Conservation (phyloP, 2,888 invertebrate species). For the Parelbella ahira region DNA sequence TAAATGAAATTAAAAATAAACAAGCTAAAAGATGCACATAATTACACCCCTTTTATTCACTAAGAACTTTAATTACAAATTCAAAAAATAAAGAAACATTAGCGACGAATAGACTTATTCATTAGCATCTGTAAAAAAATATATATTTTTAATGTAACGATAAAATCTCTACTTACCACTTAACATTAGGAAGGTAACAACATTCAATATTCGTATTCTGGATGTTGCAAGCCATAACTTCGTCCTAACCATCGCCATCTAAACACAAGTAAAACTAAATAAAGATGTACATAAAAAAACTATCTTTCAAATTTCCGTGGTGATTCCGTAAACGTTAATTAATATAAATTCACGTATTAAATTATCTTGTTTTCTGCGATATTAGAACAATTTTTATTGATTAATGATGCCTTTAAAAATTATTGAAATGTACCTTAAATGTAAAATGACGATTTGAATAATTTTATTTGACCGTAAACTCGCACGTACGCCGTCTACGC, state of each 20-base stretch:
- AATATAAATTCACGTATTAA: too few species aligned
- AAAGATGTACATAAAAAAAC: constrained; percentile 1
- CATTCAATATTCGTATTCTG: constrained; percentile 41
- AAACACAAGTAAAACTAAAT: constrained; percentile 31
- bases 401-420: neutral
- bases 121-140: neutral
- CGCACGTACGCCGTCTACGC: constrained; percentile 31
- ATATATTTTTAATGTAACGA: too few species aligned
- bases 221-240: constrained; percentile 41
- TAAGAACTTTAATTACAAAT: too few species aligned
- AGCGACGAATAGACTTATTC: too few species aligned
- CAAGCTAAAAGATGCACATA: too few species aligned
- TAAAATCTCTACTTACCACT: constrained; percentile 76
- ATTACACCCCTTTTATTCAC: too few species aligned
- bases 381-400: neutral
- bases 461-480: constrained; percentile 7
- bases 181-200: constrained; percentile 57
- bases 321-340: too few species aligned
- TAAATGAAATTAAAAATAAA: too few species aligned
- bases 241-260: constrained; percentile 44
- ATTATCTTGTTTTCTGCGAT: too few species aligned
- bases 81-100: too few species aligned
- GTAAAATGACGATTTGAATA: constrained; percentile 8
- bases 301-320: too few species aligned
- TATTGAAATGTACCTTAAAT: constrained; percentile 11